Evolutionary conservation across 2,888 invertebrate species (phyloP).

Genomic region (Ormia ochracea): DNA sequence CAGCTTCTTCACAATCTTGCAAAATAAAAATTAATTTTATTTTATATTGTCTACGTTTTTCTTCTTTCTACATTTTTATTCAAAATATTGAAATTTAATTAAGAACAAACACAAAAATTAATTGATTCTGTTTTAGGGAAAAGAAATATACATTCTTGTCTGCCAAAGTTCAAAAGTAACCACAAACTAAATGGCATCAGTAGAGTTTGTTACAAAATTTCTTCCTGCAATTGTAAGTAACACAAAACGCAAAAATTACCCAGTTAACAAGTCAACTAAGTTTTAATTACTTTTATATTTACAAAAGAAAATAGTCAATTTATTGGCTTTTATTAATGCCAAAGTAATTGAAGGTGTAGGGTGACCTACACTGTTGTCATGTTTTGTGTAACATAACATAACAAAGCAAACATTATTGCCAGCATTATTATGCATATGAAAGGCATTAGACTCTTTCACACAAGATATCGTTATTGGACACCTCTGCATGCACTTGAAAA

Average conservation of each 20-base stretch:
- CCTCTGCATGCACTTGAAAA: too few relatives aligned
- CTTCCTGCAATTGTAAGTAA: not conserved
- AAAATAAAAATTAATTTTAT: not conserved
- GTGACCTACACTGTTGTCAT: too few relatives aligned
- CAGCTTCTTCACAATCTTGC: too few relatives aligned
- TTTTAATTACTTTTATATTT: too few relatives aligned
- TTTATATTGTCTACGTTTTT: not conserved
- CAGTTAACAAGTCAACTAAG: not conserved
- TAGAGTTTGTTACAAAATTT: not conserved
- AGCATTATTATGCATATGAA: too few relatives aligned
- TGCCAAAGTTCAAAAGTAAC: slow-evolving; percentile 25
- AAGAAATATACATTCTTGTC: slow-evolving; percentile 8
- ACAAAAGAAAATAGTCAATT: too few relatives aligned
- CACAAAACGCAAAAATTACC: not conserved
- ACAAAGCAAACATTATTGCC: too few relatives aligned
- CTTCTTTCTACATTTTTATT: not conserved
- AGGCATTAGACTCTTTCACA: too few relatives aligned
- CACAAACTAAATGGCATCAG: slow-evolving; percentile 25
- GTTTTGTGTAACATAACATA: too few relatives aligned
- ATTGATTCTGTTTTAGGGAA: slow-evolving; percentile 23
- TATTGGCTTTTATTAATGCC: not conserved
- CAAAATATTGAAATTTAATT: slow-evolving; percentile 37
- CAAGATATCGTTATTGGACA: too few relatives aligned
- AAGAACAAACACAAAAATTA: slow-evolving; percentile 45
- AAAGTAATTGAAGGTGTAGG: too few relatives aligned